Conservation (phyloP, 1,140 invertebrate species). For the Bicyclus anynana region DNA sequence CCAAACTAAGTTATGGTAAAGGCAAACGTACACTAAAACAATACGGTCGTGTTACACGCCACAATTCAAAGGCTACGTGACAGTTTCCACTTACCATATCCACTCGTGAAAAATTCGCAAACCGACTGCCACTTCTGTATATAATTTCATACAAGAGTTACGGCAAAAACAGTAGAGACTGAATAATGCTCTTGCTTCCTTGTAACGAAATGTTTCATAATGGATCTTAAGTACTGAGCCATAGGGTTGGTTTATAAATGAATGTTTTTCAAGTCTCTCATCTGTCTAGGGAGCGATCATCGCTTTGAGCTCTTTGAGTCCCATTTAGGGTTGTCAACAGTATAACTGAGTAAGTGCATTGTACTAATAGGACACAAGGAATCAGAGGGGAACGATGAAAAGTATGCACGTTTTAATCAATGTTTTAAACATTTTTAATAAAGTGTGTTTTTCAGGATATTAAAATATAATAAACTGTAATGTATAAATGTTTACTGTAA, state of each 20-base stretch:
- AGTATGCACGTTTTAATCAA: too few relatives aligned
- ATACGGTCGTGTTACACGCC: neutral
- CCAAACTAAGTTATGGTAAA: neutral
- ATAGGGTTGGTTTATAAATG: neutral
- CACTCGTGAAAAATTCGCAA: neutral
- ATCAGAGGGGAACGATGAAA: too few relatives aligned
- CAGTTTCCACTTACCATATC: neutral
- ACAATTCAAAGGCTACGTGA: neutral
- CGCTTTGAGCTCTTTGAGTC: neutral
- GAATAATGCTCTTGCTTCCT: neutral
- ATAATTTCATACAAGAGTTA: slow-evolving; percentile 7
- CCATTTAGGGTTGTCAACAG: neutral
- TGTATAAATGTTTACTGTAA: too few relatives aligned
- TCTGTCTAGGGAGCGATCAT: slow-evolving; percentile 7
- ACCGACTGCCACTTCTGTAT: neutral
- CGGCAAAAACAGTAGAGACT: slow-evolving; percentile 3
- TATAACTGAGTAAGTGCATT: too few relatives aligned
- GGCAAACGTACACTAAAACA: neutral
- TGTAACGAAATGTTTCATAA: neutral
- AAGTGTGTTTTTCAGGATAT: too few relatives aligned
- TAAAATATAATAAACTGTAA: too few relatives aligned
- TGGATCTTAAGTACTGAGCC: neutral
- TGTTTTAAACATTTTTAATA: too few relatives aligned
- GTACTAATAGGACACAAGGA: too few relatives aligned
- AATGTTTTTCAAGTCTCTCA: slow-evolving; percentile 1